These are phyloP conservation scores for Formica exsecta DNA, from an alignment of 1,140 invertebrate genomes.

Conservation along the genomic window DNA sequence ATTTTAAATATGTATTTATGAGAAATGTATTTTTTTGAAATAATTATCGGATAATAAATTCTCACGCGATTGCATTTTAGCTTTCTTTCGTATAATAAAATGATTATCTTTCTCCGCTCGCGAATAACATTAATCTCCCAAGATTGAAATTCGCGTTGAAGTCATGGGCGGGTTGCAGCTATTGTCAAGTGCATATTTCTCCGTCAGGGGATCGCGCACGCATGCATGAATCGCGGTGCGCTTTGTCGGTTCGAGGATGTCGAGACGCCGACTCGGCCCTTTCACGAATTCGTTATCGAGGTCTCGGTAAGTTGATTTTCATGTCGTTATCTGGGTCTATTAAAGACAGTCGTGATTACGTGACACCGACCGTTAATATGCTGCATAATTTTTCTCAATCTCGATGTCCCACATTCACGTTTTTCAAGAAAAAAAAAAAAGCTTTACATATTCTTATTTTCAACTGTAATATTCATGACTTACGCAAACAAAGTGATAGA, in stretches of 20 bases:
- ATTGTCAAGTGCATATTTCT: conserved; percentile 30
- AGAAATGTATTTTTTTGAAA: background rate
- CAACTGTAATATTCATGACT: background rate
- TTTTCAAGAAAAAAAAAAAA: conserved; percentile 11
- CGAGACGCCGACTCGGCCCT: conserved; percentile 36
- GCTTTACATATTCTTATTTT: background rate
- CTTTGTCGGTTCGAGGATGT: conserved; percentile 44
- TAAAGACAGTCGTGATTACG: conserved; percentile 29
- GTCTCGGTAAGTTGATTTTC: conserved; percentile 66
- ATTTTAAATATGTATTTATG: background rate
- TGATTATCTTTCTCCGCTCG: background rate
- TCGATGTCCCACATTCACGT: conserved; percentile 13
- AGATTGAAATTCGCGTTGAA: conserved; percentile 36
- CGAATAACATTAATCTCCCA: conserved; percentile 34
- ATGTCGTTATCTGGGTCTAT: conserved; percentile 65
- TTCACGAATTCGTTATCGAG: conserved; percentile 68
- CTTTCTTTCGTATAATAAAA: background rate
- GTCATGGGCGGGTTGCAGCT: conserved; percentile 24
- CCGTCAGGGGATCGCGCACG: background rate
- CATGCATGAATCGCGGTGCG: background rate
- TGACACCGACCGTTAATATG: conserved; percentile 23
- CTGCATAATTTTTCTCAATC: conserved; percentile 48
- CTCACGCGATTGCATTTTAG: background rate
- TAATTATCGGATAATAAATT: conserved; percentile 5
- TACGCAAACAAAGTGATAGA: background rate